phyloP scores from a whole-genome alignment of 2,113 vertebrate genomes.

The Muscicapa adusta region DNA sequence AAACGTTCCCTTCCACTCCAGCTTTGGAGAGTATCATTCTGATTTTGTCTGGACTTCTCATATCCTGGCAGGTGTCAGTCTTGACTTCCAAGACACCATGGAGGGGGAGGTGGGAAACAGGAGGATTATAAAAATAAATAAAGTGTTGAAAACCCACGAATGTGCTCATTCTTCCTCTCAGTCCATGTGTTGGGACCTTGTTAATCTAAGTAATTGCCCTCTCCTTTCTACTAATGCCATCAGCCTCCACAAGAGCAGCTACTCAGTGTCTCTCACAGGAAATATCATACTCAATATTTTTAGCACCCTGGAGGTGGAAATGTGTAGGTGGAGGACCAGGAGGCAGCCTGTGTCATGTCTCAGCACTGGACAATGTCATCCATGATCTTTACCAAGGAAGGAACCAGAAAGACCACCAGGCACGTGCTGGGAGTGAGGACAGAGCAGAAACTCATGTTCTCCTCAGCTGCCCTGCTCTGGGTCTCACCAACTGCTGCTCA shows the following conservation, averaged over 20 bases:
- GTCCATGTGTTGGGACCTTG: not conserved
- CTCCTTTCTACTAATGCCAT: not conserved
- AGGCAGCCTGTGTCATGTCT: not conserved
- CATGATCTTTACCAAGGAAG: not conserved
- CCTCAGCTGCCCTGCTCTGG: not conserved
- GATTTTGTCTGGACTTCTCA: conserved; percentile 61
- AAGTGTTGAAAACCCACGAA: not conserved
- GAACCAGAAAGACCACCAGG: not conserved
- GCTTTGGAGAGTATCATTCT: conserved; percentile 61
- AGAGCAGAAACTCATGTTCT: not conserved
- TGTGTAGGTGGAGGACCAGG: not conserved
- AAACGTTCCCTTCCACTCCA: not conserved
- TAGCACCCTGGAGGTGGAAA: not conserved
- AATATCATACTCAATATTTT: not conserved
- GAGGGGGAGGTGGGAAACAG: not conserved
- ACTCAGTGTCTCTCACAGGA: not conserved
- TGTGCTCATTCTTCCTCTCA: not conserved
- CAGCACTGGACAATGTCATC: not conserved
- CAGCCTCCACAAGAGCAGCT: not conserved
- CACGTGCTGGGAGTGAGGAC: rapidly evolving
- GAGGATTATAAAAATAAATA: conserved; percentile 47
- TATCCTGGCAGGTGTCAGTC: conserved; percentile 74
- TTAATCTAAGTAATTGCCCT: not conserved
- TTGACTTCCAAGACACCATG: not conserved
- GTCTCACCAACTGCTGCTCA: not conserved